A percentile compares a stretch with the other conserved stretches of the same genome.
Evolutionary conservation across 1,140 invertebrate genomes (phyloP).

Genomic region (Steinernema feltiae): DNA sequence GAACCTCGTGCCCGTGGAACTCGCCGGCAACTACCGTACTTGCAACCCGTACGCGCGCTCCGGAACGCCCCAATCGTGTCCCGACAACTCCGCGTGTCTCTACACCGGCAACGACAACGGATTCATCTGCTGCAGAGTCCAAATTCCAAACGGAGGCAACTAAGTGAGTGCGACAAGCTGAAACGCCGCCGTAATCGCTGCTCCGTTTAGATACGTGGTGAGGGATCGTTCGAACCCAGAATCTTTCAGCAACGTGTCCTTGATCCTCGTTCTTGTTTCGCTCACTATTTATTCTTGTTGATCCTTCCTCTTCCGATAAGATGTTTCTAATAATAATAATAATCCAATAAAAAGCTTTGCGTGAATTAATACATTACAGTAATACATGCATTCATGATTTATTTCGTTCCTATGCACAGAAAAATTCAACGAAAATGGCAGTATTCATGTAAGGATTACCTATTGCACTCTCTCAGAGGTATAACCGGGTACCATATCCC

Average conservation of each 20-base stretch:
- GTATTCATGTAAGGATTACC: too few species aligned
- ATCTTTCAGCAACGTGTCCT: constrained; percentile 10
- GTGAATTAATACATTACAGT: background rate
- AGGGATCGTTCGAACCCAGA: background rate
- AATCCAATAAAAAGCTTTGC: background rate
- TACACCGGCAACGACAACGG: constrained; percentile 57
- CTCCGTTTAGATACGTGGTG: background rate
- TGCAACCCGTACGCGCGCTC: constrained; percentile 52
- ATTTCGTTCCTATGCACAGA: too few species aligned
- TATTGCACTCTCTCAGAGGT: background rate
- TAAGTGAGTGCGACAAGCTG: background rate
- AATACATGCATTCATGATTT: too few species aligned
- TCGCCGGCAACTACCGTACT: constrained; percentile 55
- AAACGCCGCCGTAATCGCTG: background rate
- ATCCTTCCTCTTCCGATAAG: background rate
- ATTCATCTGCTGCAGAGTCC: constrained; percentile 56
- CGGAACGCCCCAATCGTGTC: constrained; percentile 45
- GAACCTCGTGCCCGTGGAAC: constrained; percentile 54
- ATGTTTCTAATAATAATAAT: background rate
- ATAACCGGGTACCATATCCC: too few species aligned
- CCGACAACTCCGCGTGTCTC: constrained; percentile 56
- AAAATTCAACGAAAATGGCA: too few species aligned
- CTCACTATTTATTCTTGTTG: background rate
- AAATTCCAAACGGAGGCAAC: constrained; percentile 34
- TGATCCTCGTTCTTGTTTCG: constrained; percentile 9